Evolutionary conservation across 2,797 vertebrate species (phyloP).

Genomic region (Manis pentadactyla): DNA sequence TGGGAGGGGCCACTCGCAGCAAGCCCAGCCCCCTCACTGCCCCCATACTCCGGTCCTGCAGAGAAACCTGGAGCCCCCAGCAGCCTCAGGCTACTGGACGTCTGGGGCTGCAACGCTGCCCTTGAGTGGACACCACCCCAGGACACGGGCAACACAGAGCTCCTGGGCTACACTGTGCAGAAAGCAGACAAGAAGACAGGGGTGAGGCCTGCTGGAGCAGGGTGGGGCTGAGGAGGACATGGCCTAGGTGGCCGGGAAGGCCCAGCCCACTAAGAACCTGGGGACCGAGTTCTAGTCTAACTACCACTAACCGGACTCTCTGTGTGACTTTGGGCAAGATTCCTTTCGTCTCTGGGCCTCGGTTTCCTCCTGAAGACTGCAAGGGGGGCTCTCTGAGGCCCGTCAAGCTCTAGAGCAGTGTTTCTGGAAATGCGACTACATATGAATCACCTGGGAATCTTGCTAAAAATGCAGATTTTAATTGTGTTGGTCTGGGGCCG

Average conservation of each 20-base stretch:
- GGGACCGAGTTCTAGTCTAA: neutral
- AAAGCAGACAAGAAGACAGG: slow-evolving; percentile 96
- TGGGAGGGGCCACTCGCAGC: neutral
- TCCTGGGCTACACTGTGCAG: slow-evolving; percentile 95
- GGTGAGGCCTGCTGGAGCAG: slow-evolving; percentile 85
- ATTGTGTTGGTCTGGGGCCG: neutral
- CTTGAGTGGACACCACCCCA: slow-evolving; percentile 93
- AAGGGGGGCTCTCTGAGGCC: neutral
- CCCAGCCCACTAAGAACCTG: neutral
- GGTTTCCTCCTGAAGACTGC: neutral
- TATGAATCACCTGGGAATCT: neutral
- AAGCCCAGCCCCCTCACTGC: neutral
- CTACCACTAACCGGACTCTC: neutral
- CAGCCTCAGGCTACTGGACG: slow-evolving; percentile 91
- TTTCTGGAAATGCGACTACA: neutral
- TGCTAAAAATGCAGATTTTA: neutral
- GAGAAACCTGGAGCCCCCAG: slow-evolving; percentile 92
- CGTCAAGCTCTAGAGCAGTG: neutral
- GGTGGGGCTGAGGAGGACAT: rapidly evolving
- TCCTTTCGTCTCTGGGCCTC: neutral
- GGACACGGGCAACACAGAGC: slow-evolving; percentile 94
- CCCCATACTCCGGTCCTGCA: slow-evolving; percentile 79
- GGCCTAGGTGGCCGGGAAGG: neutral
- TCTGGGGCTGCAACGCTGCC: slow-evolving; percentile 96
- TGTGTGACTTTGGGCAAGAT: neutral